Percentiles rank a stretch among this genome's conserved stretches.
These are phyloP conservation scores for Zaprionus capensis DNA, from an alignment of 1,140 invertebrate genomes.

Conservation along the genomic window DNA sequence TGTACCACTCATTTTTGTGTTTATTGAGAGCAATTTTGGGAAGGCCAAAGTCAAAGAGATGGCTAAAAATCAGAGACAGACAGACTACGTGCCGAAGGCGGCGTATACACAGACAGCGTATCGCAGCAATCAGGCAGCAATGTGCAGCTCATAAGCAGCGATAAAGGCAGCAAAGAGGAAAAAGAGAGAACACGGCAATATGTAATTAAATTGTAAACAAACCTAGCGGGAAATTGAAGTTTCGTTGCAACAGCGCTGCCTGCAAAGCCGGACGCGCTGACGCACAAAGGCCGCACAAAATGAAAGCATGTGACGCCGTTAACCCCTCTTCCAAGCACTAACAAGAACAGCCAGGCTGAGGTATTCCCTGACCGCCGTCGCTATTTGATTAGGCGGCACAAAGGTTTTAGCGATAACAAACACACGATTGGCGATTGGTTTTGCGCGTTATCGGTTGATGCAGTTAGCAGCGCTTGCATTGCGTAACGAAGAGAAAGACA, in stretches of 20 bases:
- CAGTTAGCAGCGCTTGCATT: constrained; percentile 44
- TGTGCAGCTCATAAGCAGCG: constrained; percentile 44
- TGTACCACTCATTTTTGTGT: constrained; percentile 11
- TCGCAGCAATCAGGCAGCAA: constrained; percentile 25
- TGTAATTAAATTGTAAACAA: constrained; percentile 71
- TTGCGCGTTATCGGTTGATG: constrained; percentile 31
- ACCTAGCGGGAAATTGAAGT: constrained; percentile 11
- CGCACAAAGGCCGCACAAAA: constrained; percentile 60
- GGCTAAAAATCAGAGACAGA: constrained; percentile 45
- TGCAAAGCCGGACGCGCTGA: constrained; percentile 40
- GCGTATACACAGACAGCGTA: constrained; percentile 44
- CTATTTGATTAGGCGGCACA: constrained; percentile 29
- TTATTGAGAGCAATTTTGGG: constrained; percentile 35
- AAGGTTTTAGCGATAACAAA: constrained; percentile 47
- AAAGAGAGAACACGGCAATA: constrained; percentile 17
- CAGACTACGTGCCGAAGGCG: constrained; percentile 69
- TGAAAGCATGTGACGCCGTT: constrained; percentile 56
- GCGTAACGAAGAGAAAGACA: constrained; percentile 31
- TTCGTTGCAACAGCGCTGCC: constrained; percentile 10
- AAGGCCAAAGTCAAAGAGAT: constrained; percentile 50
- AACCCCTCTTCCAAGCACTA: not conserved
- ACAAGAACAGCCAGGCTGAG: constrained; percentile 10
- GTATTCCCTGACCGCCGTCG: constrained; percentile 46
- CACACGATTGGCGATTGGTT: constrained; percentile 26
- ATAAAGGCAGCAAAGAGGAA: constrained; percentile 35